phyloP scores from a whole-genome alignment of 2,888 invertebrate genomes.

The Polyploca ridens region DNA sequence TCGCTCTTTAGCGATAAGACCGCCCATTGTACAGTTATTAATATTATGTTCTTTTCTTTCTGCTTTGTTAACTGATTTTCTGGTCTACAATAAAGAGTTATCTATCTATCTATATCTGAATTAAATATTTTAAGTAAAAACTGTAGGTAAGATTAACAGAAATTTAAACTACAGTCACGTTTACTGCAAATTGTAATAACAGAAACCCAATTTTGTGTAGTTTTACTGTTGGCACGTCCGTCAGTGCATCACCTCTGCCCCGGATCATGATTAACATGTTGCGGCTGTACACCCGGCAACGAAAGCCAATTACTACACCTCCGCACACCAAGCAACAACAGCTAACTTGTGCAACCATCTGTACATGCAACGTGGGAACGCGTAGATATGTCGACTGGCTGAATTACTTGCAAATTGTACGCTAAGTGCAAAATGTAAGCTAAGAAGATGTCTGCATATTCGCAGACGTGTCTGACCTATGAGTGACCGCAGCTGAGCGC shows the following conservation, averaged over 20 bases:
- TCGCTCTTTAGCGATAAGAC: too few species aligned
- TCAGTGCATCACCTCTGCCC: constrained; percentile 45
- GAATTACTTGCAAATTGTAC: constrained; percentile 62
- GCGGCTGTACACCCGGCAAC: constrained; percentile 22
- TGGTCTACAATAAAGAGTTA: too few species aligned
- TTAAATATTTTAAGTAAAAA: background rate
- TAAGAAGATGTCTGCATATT: constrained; percentile 36
- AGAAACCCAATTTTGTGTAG: constrained; percentile 13
- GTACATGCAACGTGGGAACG: constrained; percentile 36
- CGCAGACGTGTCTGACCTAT: constrained; percentile 24
- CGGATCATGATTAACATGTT: constrained; percentile 48
- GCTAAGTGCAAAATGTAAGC: constrained; percentile 35
- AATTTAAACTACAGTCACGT: background rate
- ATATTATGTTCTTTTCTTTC: too few species aligned
- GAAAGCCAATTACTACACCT: constrained; percentile 24
- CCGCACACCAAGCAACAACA: background rate
- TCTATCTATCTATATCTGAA: too few species aligned
- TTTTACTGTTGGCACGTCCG: constrained; percentile 40
- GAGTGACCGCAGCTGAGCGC: constrained; percentile 30
- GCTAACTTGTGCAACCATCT: background rate
- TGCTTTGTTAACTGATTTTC: too few species aligned
- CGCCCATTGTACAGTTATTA: too few species aligned
- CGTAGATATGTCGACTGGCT: constrained; percentile 21
- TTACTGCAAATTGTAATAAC: constrained; percentile 2
- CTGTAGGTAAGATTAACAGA: background rate